Base-by-base conservation (phyloP, 2,113 vertebrate genomes). In the Rhabdornis inornatus region DNA sequence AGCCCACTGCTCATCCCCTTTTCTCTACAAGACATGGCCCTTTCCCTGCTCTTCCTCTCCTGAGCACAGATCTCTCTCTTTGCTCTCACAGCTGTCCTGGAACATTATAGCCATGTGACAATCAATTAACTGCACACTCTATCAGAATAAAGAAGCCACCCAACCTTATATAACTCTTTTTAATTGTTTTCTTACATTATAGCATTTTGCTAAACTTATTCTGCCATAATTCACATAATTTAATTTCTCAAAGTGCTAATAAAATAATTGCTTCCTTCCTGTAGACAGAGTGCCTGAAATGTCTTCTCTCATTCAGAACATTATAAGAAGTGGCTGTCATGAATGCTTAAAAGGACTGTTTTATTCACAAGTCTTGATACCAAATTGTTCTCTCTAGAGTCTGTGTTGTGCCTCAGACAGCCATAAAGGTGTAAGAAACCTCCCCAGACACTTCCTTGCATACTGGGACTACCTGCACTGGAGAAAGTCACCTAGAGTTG, bases 201-300 rank as follows among this genome's bases (percentile, higher is more conserved):
- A 97, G 96, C 94, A 55, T 96, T 97, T 96, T 97, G 83, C 97
- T 97, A 98, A 98, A 97, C 97, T 98, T 97, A 94, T 84, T 97
- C 95, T 64, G 79, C 96, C 96, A 96, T 98, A 98, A 98, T 96
- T 98, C 98, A 98, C 95, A 80, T 96, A 79, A 79, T 98, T 98
- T 97, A 97, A 98, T 98, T 97, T 98, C 97, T 98, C 97, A 98
- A 97, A 98, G 98, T 98, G 98, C 98, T 98, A 97, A 98, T 97
- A 97, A 97, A 98, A 98, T 98, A 98, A 98, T 98, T 97, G 95
- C 98, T 98, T 98, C 98, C 98, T 98, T 98, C 98, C 98, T 98
- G 98, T 91, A 80, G 97, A 97, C 94, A 97, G 97, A 98, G 97
- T 97, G 97, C 96, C 86, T 96, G 75, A 71, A 28, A 92, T 33